Percentiles rank a stretch among this genome's conserved stretches.
phyloP scores from a whole-genome alignment of 2,797 vertebrate species.

The Paramormyrops hopkinsi region DNA sequence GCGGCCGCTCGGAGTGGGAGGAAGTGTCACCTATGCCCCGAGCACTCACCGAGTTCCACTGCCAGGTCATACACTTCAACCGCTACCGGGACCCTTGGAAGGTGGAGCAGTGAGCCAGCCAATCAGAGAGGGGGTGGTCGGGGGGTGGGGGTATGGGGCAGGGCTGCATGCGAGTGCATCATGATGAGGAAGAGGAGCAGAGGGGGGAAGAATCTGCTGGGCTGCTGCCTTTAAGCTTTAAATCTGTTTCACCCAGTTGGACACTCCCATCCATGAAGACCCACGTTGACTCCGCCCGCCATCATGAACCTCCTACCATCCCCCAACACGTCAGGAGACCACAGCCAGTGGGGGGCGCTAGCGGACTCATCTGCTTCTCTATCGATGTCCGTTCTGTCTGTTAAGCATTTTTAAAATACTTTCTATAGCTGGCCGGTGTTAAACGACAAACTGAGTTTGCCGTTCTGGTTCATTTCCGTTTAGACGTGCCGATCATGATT shows the following conservation, averaged over 20 bases:
- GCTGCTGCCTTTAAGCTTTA: neutral
- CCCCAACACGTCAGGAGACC: neutral
- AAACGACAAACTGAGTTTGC: neutral
- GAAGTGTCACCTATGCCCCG: conserved; percentile 91
- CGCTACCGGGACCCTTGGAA: conserved; percentile 86
- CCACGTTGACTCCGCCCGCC: neutral
- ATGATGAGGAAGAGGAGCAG: neutral
- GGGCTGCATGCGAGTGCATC: neutral
- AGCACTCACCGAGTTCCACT: conserved; percentile 93
- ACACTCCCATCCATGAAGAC: neutral
- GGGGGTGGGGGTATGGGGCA: neutral
- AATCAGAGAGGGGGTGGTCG: neutral
- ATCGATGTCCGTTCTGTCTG: neutral
- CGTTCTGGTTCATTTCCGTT: neutral
- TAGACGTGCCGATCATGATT: neutral
- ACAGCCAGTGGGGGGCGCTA: neutral
- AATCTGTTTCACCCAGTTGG: neutral
- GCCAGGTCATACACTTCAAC: conserved; percentile 88
- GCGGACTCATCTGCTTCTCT: neutral
- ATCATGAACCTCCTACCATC: neutral
- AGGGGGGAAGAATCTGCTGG: neutral
- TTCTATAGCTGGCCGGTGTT: neutral
- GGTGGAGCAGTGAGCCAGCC: conserved; percentile 37
- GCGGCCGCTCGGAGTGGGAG: conserved; percentile 85
- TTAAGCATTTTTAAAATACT: neutral